phyloP scores from a whole-genome alignment of 2,888 invertebrate species.

The Stomorhina lunata region DNA sequence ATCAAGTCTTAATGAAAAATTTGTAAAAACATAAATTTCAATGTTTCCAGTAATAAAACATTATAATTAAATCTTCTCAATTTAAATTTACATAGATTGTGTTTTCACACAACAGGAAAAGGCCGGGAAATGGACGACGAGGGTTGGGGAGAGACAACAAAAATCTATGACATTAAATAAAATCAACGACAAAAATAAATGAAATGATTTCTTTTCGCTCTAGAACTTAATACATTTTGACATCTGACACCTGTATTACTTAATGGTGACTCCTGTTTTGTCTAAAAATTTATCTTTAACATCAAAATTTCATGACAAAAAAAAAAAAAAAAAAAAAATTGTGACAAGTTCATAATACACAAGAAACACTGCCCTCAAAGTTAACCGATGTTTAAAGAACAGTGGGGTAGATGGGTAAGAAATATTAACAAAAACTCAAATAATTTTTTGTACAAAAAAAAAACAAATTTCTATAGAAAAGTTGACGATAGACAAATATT shows the following conservation, averaged over 20 bases:
- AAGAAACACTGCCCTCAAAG: too few species aligned
- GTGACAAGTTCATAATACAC: not conserved
- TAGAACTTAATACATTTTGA: conserved; percentile 20
- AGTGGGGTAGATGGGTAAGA: too few species aligned
- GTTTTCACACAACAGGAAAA: not conserved
- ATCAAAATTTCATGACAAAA: not conserved
- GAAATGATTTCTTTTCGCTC: not conserved
- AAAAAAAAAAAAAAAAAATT: not conserved
- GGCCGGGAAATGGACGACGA: too few species aligned
- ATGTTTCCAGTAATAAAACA: conserved; percentile 36
- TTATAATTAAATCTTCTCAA: conserved; percentile 57
- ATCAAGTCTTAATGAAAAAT: conserved; percentile 33
- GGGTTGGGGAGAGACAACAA: too few species aligned
- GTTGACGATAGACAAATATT: too few species aligned
- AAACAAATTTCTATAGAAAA: too few species aligned
- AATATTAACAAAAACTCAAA: too few species aligned
- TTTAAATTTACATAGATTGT: conserved; percentile 52
- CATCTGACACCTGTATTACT: conserved; percentile 36
- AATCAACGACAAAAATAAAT: not conserved
- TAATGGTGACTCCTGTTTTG: not conserved
- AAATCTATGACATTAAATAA: conserved; percentile 4
- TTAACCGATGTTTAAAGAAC: not conserved
- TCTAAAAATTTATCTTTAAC: conserved; percentile 23
- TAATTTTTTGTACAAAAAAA: too few species aligned
- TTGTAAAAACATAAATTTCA: conserved; percentile 36